Conservation (phyloP, 2,113 vertebrate species). For the Paradisaea rubra region DNA sequence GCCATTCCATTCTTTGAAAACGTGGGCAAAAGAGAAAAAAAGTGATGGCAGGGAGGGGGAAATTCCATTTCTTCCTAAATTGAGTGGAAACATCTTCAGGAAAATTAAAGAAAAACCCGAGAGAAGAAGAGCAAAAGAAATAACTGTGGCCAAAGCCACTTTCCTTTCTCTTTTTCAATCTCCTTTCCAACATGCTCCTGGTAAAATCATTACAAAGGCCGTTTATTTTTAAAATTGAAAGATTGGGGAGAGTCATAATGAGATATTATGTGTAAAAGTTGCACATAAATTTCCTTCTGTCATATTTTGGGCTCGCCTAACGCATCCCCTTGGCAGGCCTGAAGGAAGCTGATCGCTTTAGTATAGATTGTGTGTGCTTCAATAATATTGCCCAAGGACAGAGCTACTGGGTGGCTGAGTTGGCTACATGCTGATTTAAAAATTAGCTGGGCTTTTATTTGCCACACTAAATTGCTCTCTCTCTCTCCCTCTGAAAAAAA, state of each 20-base stretch:
- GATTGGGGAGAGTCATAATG: conserved; percentile 83
- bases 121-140: conserved; percentile 57
- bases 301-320: conserved; percentile 80
- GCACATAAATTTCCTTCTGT: conserved; percentile 87
- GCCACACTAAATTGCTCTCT: conserved; percentile 72
- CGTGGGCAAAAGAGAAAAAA: conserved; percentile 7
- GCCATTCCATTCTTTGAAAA: conserved; percentile 44
- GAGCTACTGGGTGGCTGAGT: conserved; percentile 80
- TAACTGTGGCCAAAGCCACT: conserved; percentile 54
- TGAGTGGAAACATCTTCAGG: conserved; percentile 49
- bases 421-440: conserved; percentile 82
- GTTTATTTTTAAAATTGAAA: conserved; percentile 87
- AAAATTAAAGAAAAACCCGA: conserved; percentile 62
- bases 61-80: conserved; percentile 65
- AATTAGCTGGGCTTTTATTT: conserved; percentile 81
- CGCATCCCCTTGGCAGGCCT: conserved; percentile 75
- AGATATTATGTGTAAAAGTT: conserved; percentile 88
- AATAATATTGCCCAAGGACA: conserved; percentile 81
- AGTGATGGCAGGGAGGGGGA: conserved; percentile 30
- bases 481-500: not conserved
- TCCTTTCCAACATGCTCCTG: conserved; percentile 73
- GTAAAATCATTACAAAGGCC: conserved; percentile 84
- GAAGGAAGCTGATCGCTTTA: conserved; percentile 80
- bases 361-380: conserved; percentile 81
- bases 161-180: conserved; percentile 75